Percentiles rank a stretch among this genome's conserved stretches.
Conservation (phyloP, 1,140 invertebrate species). For the Papilio polyxenes region DNA sequence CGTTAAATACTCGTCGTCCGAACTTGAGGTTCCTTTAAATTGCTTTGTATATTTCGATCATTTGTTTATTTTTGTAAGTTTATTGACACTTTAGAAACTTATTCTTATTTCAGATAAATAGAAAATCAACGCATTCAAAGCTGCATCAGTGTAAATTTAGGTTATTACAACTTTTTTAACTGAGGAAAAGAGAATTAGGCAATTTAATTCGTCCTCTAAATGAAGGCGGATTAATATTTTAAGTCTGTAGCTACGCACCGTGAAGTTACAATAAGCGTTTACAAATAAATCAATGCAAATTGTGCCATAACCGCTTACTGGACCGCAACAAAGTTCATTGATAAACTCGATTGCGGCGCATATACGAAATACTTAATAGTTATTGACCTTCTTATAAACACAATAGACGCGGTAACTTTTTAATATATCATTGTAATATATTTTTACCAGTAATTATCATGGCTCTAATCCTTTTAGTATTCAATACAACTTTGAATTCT, state of each 20-base stretch:
- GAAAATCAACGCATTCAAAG: not conserved
- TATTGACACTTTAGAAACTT: too few species aligned
- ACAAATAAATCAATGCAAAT: constrained; percentile 50
- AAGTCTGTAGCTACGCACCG: constrained; percentile 22
- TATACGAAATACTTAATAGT: constrained; percentile 48
- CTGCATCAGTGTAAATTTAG: not conserved
- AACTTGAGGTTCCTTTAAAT: constrained; percentile 17
- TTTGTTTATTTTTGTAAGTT: too few species aligned
- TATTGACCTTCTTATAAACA: constrained; percentile 58
- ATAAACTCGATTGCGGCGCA: constrained; percentile 64
- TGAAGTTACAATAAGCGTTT: constrained; percentile 40
- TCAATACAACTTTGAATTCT: not conserved
- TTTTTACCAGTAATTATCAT: not conserved
- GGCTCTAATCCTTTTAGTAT: not conserved
- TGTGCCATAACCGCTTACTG: constrained; percentile 56
- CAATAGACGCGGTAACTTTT: constrained; percentile 45
- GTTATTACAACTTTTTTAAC: not conserved
- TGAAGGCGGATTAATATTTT: constrained; percentile 1
- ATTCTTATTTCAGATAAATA: not conserved
- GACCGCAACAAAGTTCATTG: constrained; percentile 71
- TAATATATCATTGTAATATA: constrained; percentile 38
- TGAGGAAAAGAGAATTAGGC: not conserved
- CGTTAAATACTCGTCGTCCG: not conserved
- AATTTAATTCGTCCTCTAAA: constrained; percentile 16
- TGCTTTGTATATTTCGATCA: not conserved